phyloP scores from a whole-genome alignment of 2,888 invertebrate genomes.

The Aelia acuminata region DNA sequence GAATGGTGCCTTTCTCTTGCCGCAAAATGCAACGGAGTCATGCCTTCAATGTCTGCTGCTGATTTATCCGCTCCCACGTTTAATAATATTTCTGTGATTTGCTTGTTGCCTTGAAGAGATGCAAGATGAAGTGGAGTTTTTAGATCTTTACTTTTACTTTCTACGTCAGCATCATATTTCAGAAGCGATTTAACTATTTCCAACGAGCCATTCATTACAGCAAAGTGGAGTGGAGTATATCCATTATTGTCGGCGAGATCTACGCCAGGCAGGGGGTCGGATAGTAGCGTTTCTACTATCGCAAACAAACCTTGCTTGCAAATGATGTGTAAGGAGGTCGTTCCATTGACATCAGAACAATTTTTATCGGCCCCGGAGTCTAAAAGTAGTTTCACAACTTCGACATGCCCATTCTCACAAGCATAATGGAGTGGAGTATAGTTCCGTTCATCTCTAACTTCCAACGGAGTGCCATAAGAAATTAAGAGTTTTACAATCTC shows the following conservation, averaged over 20 bases:
- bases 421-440: neutral
- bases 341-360: neutral
- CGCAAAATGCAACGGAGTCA: neutral
- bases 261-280: neutral
- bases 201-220: slow-evolving; percentile 84
- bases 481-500: neutral
- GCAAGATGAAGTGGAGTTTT: slow-evolving; percentile 80
- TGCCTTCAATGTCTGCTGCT: neutral
- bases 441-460: neutral
- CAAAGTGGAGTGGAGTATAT: slow-evolving; percentile 92
- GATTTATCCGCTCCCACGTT: neutral
- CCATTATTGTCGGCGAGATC: neutral
- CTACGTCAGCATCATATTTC: slow-evolving; percentile 81
- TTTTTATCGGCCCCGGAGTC: neutral
- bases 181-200: slow-evolving; percentile 80
- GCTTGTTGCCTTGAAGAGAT: slow-evolving; percentile 75
- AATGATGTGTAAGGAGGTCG: neutral
- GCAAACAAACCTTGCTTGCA: neutral
- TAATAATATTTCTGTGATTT: slow-evolving; percentile 70
- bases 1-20: neutral
- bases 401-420: neutral
- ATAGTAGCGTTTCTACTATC: neutral
- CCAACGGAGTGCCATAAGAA: neutral
- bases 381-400: neutral
- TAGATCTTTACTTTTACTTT: slow-evolving; percentile 79